phyloP scores from a whole-genome alignment of 2,797 vertebrate species.

The Oryzias dopingdopingensis region DNA sequence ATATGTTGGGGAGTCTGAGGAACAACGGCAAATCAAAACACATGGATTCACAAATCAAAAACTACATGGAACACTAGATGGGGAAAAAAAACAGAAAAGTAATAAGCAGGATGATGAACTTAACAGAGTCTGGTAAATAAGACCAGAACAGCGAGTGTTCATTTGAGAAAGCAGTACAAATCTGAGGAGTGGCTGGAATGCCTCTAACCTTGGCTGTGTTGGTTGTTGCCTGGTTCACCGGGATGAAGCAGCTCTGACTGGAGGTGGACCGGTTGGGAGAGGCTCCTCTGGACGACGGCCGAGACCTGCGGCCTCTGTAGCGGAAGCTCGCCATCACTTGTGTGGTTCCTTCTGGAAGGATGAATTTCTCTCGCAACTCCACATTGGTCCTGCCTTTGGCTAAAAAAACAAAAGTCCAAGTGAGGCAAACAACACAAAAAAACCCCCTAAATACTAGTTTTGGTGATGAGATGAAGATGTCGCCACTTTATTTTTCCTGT shows the following conservation, averaged over 20 bases:
- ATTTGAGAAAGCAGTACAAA: neutral
- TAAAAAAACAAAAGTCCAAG: conserved; percentile 49
- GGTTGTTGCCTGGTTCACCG: conserved; percentile 56
- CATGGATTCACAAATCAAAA: conserved; percentile 77
- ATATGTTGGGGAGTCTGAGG: conserved; percentile 96
- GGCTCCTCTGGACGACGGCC: conserved; percentile 90
- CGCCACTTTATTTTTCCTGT: conserved; percentile 40
- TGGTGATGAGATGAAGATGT: neutral
- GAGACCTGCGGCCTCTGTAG: conserved; percentile 90
- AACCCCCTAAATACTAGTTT: neutral
- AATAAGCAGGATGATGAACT: conserved; percentile 35
- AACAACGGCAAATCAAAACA: conserved; percentile 89
- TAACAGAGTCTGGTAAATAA: conserved; percentile 17
- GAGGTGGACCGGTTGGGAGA: conserved; percentile 95
- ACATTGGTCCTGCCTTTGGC: conserved; percentile 97
- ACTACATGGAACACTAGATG: conserved; percentile 41
- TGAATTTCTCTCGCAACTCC: conserved; percentile 97
- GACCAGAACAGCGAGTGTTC: conserved; percentile 12
- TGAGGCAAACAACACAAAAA: conserved; percentile 18
- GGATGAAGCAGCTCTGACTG: conserved; percentile 85
- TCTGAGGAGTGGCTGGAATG: neutral
- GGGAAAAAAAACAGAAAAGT: conserved; percentile 32
- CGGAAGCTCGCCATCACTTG: conserved; percentile 97
- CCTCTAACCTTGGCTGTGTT: conserved; percentile 87
- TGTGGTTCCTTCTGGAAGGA: conserved; percentile 91